Conservation (phyloP, 2,113 vertebrate species). For the Engraulis encrasicolus region DNA sequence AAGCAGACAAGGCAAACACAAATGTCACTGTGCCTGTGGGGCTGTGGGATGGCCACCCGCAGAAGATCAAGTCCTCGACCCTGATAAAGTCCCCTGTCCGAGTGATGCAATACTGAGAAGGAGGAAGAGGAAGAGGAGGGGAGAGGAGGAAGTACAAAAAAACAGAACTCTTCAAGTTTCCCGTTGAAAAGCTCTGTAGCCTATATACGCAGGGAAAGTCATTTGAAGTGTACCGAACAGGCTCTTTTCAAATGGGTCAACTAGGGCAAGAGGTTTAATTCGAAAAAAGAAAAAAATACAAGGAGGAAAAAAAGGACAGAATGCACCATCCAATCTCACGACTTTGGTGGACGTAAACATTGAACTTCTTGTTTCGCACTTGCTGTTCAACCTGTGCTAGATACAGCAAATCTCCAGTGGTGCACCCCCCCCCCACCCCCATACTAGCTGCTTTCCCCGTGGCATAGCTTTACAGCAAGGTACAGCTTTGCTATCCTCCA, state of each 20-base stretch:
- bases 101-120: background rate
- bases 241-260: background rate
- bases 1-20: conserved; percentile 7
- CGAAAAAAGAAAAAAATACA: background rate
- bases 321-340: background rate
- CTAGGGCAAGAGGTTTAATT: background rate
- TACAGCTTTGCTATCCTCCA: background rate
- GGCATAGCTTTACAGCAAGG: background rate
- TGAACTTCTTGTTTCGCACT: background rate
- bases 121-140: too few relatives aligned
- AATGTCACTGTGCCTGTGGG: background rate
- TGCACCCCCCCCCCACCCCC: background rate
- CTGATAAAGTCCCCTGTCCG: background rate
- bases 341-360: conserved; percentile 11
- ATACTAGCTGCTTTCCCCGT: background rate
- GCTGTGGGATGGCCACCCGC: background rate
- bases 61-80: background rate
- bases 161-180: background rate
- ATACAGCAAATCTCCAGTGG: background rate
- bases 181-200: background rate
- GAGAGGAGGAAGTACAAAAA: background rate
- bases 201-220: background rate
- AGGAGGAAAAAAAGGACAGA: background rate
- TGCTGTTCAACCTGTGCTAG: background rate
- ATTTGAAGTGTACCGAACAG: background rate